Evolutionary conservation across 2,113 vertebrate genomes (phyloP), one percentile per base, ranked within the genome.

Genomic region (Aptenodytes patagonicus): DNA sequence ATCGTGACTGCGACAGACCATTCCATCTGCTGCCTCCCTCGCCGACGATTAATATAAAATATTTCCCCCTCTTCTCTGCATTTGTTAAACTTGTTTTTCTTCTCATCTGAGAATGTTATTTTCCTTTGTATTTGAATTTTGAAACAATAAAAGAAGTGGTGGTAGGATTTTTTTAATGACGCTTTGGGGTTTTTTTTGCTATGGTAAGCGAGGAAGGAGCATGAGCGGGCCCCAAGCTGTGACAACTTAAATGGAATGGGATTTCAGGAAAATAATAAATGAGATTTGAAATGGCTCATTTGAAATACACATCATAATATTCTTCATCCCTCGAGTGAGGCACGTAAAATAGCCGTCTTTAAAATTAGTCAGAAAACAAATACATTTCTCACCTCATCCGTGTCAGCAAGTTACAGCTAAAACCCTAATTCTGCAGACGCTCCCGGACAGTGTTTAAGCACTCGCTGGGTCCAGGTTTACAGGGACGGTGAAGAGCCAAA

Each of bases 201-300:
- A 1, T 7, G 6, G 54, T 64, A 57, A 81, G 70, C 0, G 6
- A 86, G 64, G 80, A 65, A 71, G 52, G 77, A 93, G 57, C 64
- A 11, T 0, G 11, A 86, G 84, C 1, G 2, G 51, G 65, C 86
- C 85, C 58, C 72, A 79, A 80, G 91, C 94, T 95, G 96, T 72
- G 94, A 76, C 87, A 64, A 29, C 62, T 87, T 54, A 80, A 94
- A 93, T 22, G 36, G 80, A 94, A 84, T 68, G 60, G 40, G 87
- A 91, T 83, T 91, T 49, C 11, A 0, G 66, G 82, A 69, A 76
- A 65, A 86, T 89, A 83, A 95, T 76, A 95, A 85, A 87, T 76
- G 93, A 84, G 82, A 72, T 93, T 89, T 78, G 92, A 76, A 95
- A 96, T 8, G 82, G 87, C 78, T 96, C 91, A 78, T 92, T 91